Evolutionary conservation across 2,797 vertebrate genomes (phyloP).

Genomic region (Hemibagrus guttatus): DNA sequence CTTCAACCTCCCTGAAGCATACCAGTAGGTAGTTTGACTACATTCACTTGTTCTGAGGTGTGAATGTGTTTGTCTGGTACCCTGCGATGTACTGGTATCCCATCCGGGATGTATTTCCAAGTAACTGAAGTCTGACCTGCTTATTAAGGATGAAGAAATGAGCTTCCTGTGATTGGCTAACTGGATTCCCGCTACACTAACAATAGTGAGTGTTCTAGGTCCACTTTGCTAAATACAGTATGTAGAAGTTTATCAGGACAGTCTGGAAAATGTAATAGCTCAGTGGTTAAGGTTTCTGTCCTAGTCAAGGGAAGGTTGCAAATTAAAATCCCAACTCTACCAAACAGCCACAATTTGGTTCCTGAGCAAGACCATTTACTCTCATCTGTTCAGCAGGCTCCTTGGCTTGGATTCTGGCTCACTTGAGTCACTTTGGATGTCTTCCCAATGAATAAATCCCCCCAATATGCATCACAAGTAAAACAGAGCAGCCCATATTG

Average conservation of each 20-base stretch:
- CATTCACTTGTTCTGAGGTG: not conserved
- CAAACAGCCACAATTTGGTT: not conserved
- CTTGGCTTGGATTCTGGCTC: not conserved
- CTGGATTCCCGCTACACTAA: not conserved
- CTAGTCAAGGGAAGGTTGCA: not conserved
- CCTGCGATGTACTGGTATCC: not conserved
- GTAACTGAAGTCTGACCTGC: not conserved
- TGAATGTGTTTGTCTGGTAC: not conserved
- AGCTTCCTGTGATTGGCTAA: not conserved
- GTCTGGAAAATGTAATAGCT: not conserved
- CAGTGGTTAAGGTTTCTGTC: not conserved
- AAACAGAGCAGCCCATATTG: not conserved
- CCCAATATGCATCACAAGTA: not conserved
- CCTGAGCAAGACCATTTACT: not conserved
- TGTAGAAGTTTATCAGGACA: not conserved
- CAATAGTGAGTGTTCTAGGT: not conserved
- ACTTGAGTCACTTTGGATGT: conserved; percentile 16
- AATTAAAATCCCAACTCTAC: not conserved
- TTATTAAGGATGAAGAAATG: not conserved
- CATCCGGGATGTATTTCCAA: not conserved
- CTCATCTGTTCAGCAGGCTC: not conserved
- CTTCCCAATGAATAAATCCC: conserved; percentile 5
- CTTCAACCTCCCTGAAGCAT: not conserved
- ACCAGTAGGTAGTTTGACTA: not conserved
- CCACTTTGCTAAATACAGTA: not conserved